These are phyloP conservation scores for Barypeithes pellucidus DNA, from an alignment of 2,888 invertebrate genomes.

Conservation along the genomic window DNA sequence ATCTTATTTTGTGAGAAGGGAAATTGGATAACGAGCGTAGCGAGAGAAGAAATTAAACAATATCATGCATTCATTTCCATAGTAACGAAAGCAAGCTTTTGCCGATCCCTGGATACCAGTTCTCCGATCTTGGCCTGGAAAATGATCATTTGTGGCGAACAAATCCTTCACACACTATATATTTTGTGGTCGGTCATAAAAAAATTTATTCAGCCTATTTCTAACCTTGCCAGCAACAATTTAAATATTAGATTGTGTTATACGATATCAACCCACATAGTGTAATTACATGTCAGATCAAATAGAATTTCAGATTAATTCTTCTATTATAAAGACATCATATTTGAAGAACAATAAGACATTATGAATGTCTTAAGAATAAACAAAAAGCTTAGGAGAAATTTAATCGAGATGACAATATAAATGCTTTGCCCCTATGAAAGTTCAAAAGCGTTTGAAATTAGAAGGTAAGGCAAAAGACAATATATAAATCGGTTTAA, in stretches of 20 bases:
- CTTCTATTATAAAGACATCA: constrained; percentile 17
- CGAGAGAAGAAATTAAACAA: too few relatives aligned
- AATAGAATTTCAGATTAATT: constrained; percentile 8
- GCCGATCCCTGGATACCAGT: too few relatives aligned
- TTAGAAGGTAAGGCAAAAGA: background rate
- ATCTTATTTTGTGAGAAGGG: too few relatives aligned
- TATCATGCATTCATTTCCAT: too few relatives aligned
- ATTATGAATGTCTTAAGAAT: background rate
- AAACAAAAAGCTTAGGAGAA: background rate
- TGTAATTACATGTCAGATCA: constrained; percentile 12
- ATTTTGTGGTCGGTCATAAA: too few relatives aligned
- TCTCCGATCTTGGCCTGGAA: too few relatives aligned
- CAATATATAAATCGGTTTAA: too few relatives aligned
- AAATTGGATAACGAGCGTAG: too few relatives aligned
- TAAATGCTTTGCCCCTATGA: background rate
- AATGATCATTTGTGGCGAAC: too few relatives aligned
- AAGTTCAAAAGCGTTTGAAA: background rate
- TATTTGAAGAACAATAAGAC: constrained; percentile 9
- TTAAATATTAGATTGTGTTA: constrained; percentile 21
- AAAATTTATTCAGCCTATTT: background rate
- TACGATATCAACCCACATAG: constrained; percentile 21
- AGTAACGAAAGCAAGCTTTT: too few relatives aligned
- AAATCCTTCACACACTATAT: too few relatives aligned
- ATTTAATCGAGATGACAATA: background rate
- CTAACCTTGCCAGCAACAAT: background rate